Evolutionary conservation across 2,888 invertebrate species (phyloP), one percentile per base, ranked within the genome.

Genomic region (Exocentrus adspersus): DNA sequence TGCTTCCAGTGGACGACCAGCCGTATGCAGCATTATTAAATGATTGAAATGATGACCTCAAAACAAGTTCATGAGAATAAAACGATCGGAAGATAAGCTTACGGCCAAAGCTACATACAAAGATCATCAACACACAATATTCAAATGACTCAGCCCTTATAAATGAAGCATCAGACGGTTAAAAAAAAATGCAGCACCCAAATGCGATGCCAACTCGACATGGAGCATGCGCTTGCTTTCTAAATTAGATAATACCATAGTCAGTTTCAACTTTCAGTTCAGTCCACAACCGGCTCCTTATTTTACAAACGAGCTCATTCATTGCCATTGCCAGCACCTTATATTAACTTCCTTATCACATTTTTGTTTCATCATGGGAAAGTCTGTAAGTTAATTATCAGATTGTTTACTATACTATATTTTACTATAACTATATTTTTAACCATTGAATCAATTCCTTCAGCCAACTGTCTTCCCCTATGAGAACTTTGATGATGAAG

Each of bases 401-500:
- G 6, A 51, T 14, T 42, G n/a, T n/a, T n/a, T n/a, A n/a, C n/a
- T n/a, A n/a, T n/a, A n/a, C n/a, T n/a, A n/a, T n/a, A n/a, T n/a
- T n/a, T n/a, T n/a, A n/a, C n/a, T n/a, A n/a, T n/a, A n/a, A n/a
- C n/a, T n/a, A n/a, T 42, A 14, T 19, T 24, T 19, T 28, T 24
- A 3, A 30, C 28, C n/a, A 10, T 1, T 57, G 14, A 7, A 32
- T 37, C 24, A 24, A 43, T 43, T 53, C 30, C 54, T 60, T 10
- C 24, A 64, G 64, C 67, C 63, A 10, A 68, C 68, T 6, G 63
- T 68, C 9, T 7, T 72, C 59, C 79, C 81, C 14, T 76, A 74
- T 10, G 69, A 65, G 6, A 70, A 76, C 42, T 81, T 82, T 69
- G 73, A 80, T 63, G 74, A 78, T 7, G 79, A 77, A 52, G 80